Evolutionary conservation across 2,113 vertebrate genomes (phyloP), one percentile per base, ranked within the genome.

Genomic region (Melanerpes formicivorus): DNA sequence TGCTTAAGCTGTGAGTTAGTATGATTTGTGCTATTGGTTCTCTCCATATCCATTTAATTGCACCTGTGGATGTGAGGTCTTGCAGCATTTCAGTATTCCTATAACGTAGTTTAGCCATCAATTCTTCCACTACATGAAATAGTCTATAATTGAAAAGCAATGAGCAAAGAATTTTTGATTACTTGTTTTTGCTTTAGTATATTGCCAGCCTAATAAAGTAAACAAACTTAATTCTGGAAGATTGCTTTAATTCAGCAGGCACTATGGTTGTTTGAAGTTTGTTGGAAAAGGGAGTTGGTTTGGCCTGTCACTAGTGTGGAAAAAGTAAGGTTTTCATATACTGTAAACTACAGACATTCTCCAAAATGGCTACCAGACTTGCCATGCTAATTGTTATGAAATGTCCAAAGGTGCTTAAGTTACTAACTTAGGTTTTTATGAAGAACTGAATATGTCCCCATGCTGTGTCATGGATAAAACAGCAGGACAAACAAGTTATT

Each of bases 391-490:
- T 85, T 79, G 85, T 40, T 77, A 87, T 2, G 3, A 84, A 52
- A 80, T 29, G 32, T 67, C 81, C 65, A 73, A 90, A 93, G 64
- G 54, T 86, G 77, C 42, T 84, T 10, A 91, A 67, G 73, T 42
- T 89, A 95, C 58, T 48, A 69, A 60, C 60, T 83, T 86, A 84
- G 69, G 83, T 94, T 94, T 93, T 88, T 29, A 54, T 27, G 21
- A 70, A 91, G 74, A 93, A 64, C 19, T 6, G 15, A 87, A 17
- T 40, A 26, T 10, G 19, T 54, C 22, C 17, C 37, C 1, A 0
- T 52, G 37, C 34, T 86, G 29, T 66, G 29, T 74, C 58, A 29
- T 9, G 46, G 40, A 42, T 64, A 64, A 66, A 90, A 81, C 21
- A 62, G 56, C 15, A 60, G 25, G 25, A 50, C 1, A 80, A 50